phyloP scores from a whole-genome alignment of 2,888 invertebrate species.

The Cetonia aurata region DNA sequence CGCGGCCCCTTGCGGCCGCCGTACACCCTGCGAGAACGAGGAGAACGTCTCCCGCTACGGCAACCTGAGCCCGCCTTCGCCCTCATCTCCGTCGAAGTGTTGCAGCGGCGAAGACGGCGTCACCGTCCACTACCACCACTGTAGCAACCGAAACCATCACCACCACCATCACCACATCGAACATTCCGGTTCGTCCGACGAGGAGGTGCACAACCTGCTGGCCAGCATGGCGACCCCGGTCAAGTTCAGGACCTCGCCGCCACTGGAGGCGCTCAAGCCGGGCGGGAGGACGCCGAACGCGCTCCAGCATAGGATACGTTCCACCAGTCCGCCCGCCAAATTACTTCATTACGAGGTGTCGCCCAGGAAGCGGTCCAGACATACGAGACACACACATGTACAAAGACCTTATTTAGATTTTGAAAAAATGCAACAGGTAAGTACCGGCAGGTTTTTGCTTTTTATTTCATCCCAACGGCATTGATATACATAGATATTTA shows the following conservation, averaged over 20 bases:
- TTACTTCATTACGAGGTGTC: constrained; percentile 72
- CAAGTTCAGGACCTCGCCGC: constrained; percentile 92
- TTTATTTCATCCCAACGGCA: no score
- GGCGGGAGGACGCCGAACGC: constrained; percentile 63
- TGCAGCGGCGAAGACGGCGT: constrained; percentile 59
- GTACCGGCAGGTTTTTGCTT: constrained; percentile 49
- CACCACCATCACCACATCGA: constrained; percentile 63
- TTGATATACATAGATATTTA: no score
- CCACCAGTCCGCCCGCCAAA: constrained; percentile 67
- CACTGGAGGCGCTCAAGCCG: constrained; percentile 89
- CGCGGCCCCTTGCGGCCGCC: constrained; percentile 56
- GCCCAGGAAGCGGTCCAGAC: constrained; percentile 74
- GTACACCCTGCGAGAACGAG: constrained; percentile 65
- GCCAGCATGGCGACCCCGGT: constrained; percentile 82
- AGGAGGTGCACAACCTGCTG: constrained; percentile 55
- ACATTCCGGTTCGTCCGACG: constrained; percentile 63
- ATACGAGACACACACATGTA: constrained; percentile 73
- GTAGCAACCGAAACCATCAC: constrained; percentile 38
- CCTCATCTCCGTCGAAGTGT: constrained; percentile 60
- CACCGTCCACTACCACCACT: constrained; percentile 43
- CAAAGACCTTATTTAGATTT: constrained; percentile 94
- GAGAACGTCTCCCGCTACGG: constrained; percentile 68
- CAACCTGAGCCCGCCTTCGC: constrained; percentile 68
- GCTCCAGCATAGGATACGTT: constrained; percentile 63
- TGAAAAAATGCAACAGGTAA: constrained; percentile 97